Conservation (phyloP, 1,140 invertebrate species). For the Zaprionus davidi region DNA sequence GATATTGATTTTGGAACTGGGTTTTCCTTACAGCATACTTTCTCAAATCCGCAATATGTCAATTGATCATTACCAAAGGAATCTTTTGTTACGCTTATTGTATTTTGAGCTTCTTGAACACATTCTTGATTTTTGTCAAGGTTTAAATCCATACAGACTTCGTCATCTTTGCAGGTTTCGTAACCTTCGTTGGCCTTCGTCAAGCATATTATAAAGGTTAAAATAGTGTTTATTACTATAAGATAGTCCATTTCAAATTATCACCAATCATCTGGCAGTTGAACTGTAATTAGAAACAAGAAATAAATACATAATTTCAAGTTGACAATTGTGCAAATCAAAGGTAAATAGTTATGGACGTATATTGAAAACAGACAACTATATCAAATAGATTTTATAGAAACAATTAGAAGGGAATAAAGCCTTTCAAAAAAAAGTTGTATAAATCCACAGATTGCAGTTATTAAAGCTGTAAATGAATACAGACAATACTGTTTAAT, state of each 20-base stretch:
- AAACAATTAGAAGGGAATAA: no score
- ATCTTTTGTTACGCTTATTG: rapidly evolving
- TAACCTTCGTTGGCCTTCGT: not conserved
- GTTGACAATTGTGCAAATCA: no score
- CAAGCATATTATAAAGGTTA: not conserved
- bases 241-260: not conserved
- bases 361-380: no score
- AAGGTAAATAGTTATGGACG: no score
- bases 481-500: no score
- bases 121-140: not conserved
- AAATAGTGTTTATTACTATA: not conserved
- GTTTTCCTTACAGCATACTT: not conserved
- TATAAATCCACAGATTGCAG: no score
- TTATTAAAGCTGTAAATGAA: no score
- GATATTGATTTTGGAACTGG: not conserved
- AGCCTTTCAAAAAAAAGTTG: no score
- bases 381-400: no score
- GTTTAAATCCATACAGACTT: not conserved
- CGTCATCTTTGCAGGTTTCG: not conserved
- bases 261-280: not conserved
- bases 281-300: not conserved
- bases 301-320: no score
- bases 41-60: not conserved
- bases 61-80: no score
- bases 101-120: rapidly evolving